A percentile compares a stretch with the other conserved stretches of the same genome.
phyloP scores from a whole-genome alignment of 2,797 vertebrate genomes.

The Coreius guichenoti region DNA sequence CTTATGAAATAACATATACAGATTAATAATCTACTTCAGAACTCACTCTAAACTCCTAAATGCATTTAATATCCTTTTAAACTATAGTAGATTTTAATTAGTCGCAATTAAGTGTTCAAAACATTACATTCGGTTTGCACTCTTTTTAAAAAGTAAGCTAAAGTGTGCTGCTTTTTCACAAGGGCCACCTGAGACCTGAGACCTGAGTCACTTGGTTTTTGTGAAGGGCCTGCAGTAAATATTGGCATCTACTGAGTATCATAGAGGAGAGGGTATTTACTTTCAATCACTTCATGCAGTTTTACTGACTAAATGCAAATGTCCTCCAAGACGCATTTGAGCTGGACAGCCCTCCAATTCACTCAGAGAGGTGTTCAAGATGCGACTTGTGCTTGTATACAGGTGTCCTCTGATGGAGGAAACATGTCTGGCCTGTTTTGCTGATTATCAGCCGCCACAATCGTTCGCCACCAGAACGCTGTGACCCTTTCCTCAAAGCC shows the following conservation, averaged over 20 bases:
- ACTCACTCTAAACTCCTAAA: too few species aligned
- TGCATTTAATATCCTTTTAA: background rate
- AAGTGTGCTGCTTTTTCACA: background rate
- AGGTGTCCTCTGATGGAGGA: conserved; percentile 47
- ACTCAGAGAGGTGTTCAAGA: background rate
- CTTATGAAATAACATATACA: too few species aligned
- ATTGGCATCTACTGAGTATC: background rate
- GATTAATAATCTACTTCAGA: too few species aligned
- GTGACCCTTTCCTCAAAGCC: conserved; percentile 13
- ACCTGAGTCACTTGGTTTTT: background rate
- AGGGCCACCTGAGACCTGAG: background rate
- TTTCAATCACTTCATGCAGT: background rate
- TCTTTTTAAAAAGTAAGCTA: background rate
- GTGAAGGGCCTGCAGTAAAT: background rate
- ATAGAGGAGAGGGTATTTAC: background rate
- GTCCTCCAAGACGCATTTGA: background rate
- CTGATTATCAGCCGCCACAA: background rate
- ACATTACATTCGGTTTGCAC: background rate
- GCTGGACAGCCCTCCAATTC: background rate
- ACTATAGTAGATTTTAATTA: background rate
- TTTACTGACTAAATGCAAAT: background rate
- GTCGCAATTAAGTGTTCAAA: background rate
- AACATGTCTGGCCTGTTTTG: conserved; percentile 24
- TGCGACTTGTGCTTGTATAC: conserved; percentile 58
- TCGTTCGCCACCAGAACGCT: background rate